phyloP scores from a whole-genome alignment of 2,113 vertebrate species.

The Lagopus leucura region DNA sequence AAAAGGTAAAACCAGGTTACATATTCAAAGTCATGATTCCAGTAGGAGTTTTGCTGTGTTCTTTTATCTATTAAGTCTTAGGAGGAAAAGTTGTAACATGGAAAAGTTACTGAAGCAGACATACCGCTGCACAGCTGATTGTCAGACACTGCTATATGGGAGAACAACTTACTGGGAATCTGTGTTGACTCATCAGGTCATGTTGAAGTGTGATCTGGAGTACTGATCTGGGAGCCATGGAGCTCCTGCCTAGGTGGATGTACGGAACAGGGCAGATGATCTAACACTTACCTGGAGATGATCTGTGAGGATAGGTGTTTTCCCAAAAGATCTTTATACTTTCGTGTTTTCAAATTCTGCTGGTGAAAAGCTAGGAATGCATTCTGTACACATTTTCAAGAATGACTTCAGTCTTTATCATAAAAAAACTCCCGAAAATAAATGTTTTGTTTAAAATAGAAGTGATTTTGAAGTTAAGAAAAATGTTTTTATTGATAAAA shows the following conservation, averaged over 20 bases:
- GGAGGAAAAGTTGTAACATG: neutral
- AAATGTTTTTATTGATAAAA: neutral
- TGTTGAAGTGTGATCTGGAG: neutral
- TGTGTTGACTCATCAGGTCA: neutral
- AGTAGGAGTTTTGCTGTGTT: neutral
- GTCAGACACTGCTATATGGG: neutral
- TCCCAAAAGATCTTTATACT: neutral
- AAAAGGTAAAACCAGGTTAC: neutral
- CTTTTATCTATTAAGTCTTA: neutral
- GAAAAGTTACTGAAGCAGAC: neutral
- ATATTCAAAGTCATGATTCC: neutral
- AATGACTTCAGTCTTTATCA: neutral
- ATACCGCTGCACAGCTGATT: neutral
- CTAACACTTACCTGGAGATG: neutral
- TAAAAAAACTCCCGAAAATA: neutral
- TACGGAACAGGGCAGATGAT: neutral
- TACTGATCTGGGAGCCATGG: neutral
- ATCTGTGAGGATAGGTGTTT: neutral
- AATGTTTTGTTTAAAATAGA: neutral
- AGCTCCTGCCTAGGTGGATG: accelerated
- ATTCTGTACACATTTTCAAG: accelerated
- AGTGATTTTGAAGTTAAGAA: neutral
- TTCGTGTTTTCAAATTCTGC: neutral
- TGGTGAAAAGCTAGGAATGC: neutral
- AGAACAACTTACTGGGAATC: neutral